Evolutionary conservation across 2,113 vertebrate genomes (phyloP), one percentile per base, ranked within the genome.

Genomic region (Platanista minor): DNA sequence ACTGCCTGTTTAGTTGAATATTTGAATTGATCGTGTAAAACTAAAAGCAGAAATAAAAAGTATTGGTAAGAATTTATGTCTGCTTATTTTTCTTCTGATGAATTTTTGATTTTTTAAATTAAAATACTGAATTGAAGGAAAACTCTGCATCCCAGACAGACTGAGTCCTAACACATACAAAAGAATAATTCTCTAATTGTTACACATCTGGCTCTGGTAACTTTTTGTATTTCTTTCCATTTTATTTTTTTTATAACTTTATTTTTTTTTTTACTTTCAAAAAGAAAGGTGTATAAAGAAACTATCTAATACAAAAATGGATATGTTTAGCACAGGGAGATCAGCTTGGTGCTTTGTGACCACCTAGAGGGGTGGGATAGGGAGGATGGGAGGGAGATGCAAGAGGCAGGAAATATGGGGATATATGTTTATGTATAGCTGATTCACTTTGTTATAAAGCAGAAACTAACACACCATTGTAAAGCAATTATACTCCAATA

Each of bases 31-130:
- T 75, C 92, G 17, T 43, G 1, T 88, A 94, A 96, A 94, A 82
- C 72, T 69, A 80, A 90, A 85, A 95, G n/a, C 75, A 95, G n/a
- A 93, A 89, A 74, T 20, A 14, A 67, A 81, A 95, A 92, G 13
- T 78, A 64, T 71, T 94, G 29, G 25, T 94, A 90, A 96, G 23
- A 92, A 71, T 94, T 86, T 77, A 31, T 88, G 41, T 72, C 52
- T 89, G 46, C 67, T 92, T 87, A 62, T 92, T 95, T 96, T 78
- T 29, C 54, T 97, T 88, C 33, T 92, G 39, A 87, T 84, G 23
- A 90, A 72, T 94, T 96, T 95, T 87, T 95, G 49, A 54, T 71
- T 96, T 87, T 95, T 96, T 46, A 54, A 91, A 72, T 93, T 89
- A 96, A 89, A 95, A 91, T 91, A 36, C 8, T 93, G 46, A 89